Evolutionary conservation across 2,113 vertebrate genomes (phyloP).

Genomic region (Nipponia nippon): DNA sequence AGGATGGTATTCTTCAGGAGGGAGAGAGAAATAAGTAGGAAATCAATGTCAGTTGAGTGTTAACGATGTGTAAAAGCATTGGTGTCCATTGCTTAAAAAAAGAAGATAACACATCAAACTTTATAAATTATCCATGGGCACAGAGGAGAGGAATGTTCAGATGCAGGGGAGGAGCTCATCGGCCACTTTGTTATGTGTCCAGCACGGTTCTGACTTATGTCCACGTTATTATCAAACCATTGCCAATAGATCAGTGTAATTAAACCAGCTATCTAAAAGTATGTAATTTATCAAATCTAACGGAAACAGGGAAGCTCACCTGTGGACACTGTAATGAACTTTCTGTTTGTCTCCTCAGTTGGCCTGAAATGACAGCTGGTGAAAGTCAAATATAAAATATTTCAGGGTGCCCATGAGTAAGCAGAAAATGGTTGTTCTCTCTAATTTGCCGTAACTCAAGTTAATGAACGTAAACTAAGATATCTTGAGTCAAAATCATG

Average conservation of each 20-base stretch:
- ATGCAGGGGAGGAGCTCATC: not conserved
- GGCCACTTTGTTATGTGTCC: not conserved
- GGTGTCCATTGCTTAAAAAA: not conserved
- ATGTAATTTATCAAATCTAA: constrained; percentile 23
- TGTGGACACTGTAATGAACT: constrained; percentile 20
- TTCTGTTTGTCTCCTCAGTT: not conserved
- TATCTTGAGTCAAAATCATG: constrained; percentile 54
- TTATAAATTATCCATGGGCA: not conserved
- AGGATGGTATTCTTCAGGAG: not conserved
- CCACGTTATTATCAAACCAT: constrained; percentile 32
- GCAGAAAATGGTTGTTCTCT: constrained; percentile 35
- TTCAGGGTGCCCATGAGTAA: not conserved
- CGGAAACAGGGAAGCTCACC: not conserved
- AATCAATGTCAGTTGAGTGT: constrained; percentile 10
- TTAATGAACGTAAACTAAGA: constrained; percentile 52
- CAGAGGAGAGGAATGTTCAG: not conserved
- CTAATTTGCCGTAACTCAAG: constrained; percentile 13
- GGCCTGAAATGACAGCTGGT: not conserved
- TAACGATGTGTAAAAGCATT: not conserved
- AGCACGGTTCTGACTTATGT: constrained; percentile 23
- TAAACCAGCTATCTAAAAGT: constrained; percentile 56
- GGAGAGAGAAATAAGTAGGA: not conserved
- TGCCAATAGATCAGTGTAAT: constrained; percentile 65
- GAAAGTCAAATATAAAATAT: not conserved
- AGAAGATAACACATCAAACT: constrained; percentile 17